Base-by-base conservation (phyloP, 2,888 invertebrate species). In the Drosophila kuntzei region DNA sequence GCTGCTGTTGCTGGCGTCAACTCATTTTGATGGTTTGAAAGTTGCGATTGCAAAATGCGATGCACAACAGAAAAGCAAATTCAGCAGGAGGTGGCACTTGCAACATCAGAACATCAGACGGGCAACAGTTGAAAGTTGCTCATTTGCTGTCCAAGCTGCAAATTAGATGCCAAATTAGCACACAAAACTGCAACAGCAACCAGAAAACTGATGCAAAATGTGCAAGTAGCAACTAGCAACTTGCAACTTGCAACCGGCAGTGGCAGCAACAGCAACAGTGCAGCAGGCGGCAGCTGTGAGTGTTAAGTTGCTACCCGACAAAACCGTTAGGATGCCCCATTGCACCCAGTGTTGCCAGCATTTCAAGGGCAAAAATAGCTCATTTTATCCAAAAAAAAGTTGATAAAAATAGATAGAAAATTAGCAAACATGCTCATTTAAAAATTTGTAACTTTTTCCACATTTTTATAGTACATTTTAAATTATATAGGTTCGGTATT, bases 161-260 rank as follows among this genome's bases (percentile, higher is more conserved):
- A 83, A 83, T 83, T 83, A 89, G 89, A 87, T 80, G 83, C 72
- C 78, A 83, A 83, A 83, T 83, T 89, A 83, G 83, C 83, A 84
- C 71, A 70, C 63, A 59, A 76, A 65, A 55, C 47, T 63, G 73
- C 58, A 75, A 41, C 43, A 68, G 66, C 62, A 73, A 37, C 34
- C 39, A 53, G 55, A 66, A 88, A 73, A 64, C 69, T 70, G 63
- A 79, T 66, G 76, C 73, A 65, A 47, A 61, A 44, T 58, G 47
- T 47, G 71, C 53, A 63, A 29, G 29, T 20, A 22, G 54, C 50
- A 43, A 36, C 16, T 9, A n/a, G 62, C 50, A 51, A 39, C 53
- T 29, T 12, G 67, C 37, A 57, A 50, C 27, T 2, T 29, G 29
- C 41, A 8, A 7, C 11, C 16, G 25, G 50, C 39, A 34, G 27